These are phyloP conservation scores for Flexamia atlantica DNA, from an alignment of 2,888 invertebrate genomes.

Conservation along the genomic window DNA sequence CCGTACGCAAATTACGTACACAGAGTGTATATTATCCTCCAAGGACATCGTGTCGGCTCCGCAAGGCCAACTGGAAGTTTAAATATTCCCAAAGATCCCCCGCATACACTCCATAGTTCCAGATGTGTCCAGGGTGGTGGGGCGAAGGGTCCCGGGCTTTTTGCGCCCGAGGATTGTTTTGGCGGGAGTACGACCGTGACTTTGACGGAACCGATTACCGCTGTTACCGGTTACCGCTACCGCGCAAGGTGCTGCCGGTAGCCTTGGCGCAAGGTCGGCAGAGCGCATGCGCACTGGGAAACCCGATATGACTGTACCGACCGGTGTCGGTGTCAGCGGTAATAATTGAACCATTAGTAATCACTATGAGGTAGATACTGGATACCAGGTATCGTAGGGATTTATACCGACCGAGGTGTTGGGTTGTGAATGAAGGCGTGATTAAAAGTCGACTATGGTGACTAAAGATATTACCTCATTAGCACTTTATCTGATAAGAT, in stretches of 20 bases:
- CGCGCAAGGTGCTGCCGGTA: background rate
- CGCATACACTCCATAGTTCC: background rate
- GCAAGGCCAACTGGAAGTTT: background rate
- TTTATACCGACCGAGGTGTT: too few relatives aligned
- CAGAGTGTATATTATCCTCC: too few relatives aligned
- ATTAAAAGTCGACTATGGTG: too few relatives aligned
- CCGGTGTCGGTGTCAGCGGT: too few relatives aligned
- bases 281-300: slow-evolving; percentile 8
- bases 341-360: too few relatives aligned
- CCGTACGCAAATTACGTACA: too few relatives aligned
- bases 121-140: background rate
- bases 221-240: background rate
- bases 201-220: background rate
- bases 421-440: too few relatives aligned
- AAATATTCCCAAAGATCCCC: background rate
- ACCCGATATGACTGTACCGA: background rate
- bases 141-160: background rate
- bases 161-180: slow-evolving; percentile 28
- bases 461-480: too few relatives aligned
- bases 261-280: slow-evolving; percentile 8
- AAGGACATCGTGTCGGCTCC: background rate
- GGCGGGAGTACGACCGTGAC: slow-evolving; percentile 28
- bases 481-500: too few relatives aligned
- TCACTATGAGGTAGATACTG: too few relatives aligned
- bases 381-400: too few relatives aligned